Base-by-base conservation (phyloP, 2,797 vertebrate genomes). In the Hippoglossus hippoglossus region DNA sequence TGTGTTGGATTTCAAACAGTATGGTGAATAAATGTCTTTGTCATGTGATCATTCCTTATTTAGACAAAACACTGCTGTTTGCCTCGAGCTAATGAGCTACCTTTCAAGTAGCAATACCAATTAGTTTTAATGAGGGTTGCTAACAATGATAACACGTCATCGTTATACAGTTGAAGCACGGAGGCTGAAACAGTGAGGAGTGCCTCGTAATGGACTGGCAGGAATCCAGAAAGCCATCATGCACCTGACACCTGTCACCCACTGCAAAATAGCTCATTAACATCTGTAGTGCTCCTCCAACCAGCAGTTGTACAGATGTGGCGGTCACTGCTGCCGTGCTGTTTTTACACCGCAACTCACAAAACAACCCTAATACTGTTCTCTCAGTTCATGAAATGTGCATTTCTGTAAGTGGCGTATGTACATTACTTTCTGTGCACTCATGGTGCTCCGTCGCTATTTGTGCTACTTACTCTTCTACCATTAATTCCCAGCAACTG, bases 61-160 rank as follows among this genome's bases (percentile, higher is more conserved):
- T 75, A 90, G 84, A 89, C 80, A 85, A 88, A 89, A 88, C 67
- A 47, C 77, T 59, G 63, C 73, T 71, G 73, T 79, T 84, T 66
- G 73, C 84, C 81, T 87, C 65, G 63, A 84, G 80, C 56, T 86
- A 91, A 86, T 84, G 87, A 83, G 83, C 77, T 85, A 85, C 69
- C 56, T 86, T 90, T 87, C 87, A 89, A 84, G 84, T 71, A 73
- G 85, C 80, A 86, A 87, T 71, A 79, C 80, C 88, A 89, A 88
- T 92, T 88, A 88, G 79, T 88, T 89, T 89, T 88, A 91, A 92
- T 89, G 85, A 91, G 87, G 79, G 71, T 86, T 82, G 75, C 73
- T 80, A 87, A 86, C 83, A 87, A 81, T 85, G 83, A 70, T 79
- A 87, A 79, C 64, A 55, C 62, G 76, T 89, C 85, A 83, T 73